Conservation (phyloP, 2,113 vertebrate species). For the Forbesichthys papilliferus region DNA sequence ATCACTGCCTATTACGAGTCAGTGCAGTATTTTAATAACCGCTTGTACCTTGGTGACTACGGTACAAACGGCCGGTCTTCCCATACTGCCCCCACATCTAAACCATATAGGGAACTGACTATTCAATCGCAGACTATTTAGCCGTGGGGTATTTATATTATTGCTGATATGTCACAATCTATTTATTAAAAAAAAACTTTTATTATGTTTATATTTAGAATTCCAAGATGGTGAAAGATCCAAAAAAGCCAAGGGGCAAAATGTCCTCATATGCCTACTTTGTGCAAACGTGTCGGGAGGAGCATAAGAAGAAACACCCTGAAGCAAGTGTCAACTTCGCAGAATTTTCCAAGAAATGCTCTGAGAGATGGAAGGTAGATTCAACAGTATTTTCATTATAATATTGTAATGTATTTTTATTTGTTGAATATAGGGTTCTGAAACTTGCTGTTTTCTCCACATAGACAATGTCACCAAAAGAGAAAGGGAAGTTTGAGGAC, state of each 20-base stretch:
- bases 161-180: neutral
- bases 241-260: constrained; percentile 93
- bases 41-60: constrained; percentile 26
- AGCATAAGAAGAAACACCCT: constrained; percentile 98
- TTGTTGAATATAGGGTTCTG: neutral
- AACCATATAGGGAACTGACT: constrained; percentile 63
- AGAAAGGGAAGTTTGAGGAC: constrained; percentile 96
- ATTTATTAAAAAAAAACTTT: neutral
- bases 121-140: constrained; percentile 38
- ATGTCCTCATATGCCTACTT: constrained; percentile 98
- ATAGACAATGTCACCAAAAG: constrained; percentile 94
- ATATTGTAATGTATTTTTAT: neutral
- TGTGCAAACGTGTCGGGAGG: constrained; percentile 94
- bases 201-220: constrained; percentile 37
- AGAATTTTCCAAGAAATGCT: constrained; percentile 96
- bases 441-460: constrained; percentile 18
- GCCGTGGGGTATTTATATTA: constrained; percentile 5
- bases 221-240: constrained; percentile 92
- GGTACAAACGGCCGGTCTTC: constrained; percentile 51
- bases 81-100: constrained; percentile 46
- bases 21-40: constrained; percentile 4
- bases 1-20: neutral
- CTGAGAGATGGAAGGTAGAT: constrained; percentile 92
- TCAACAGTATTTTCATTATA: neutral
- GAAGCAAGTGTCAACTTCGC: constrained; percentile 91